These are phyloP conservation scores for Orthonychiurus folsomi DNA, from an alignment of 2,888 invertebrate genomes.

Conservation along the genomic window DNA sequence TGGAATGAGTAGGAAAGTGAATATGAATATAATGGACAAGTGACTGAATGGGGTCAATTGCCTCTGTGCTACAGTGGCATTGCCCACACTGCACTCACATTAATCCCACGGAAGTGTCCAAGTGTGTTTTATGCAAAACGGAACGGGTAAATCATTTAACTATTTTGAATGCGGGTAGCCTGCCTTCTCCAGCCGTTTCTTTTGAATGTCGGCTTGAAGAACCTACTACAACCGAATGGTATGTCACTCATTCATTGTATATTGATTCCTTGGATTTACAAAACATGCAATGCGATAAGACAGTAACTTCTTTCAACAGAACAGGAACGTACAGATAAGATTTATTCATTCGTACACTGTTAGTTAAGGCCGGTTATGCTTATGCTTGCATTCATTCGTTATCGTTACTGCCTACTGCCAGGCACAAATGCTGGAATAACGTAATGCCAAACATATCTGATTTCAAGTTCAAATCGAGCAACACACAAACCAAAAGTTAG, in stretches of 20 bases:
- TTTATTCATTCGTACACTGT: too few species aligned
- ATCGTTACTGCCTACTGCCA: too few species aligned
- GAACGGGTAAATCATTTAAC: too few species aligned
- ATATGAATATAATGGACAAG: conserved; percentile 8
- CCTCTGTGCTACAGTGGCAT: conserved; percentile 88
- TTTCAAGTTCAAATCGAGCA: too few species aligned
- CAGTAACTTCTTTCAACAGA: too few species aligned
- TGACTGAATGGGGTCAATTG: conserved; percentile 74
- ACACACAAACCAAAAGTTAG: too few species aligned
- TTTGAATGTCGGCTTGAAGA: conserved; percentile 39
- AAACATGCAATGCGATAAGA: too few species aligned
- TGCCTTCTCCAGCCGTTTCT: conserved; percentile 25
- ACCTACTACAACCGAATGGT: conserved; percentile 39
- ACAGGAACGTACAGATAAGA: too few species aligned
- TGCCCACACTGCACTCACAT: conserved; percentile 79
- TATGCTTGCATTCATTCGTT: too few species aligned
- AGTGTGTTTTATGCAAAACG: conserved; percentile 70
- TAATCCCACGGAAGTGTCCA: conserved; percentile 74
- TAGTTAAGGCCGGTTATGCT: too few species aligned
- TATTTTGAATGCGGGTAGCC: conserved; percentile 8
- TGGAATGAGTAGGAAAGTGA: not conserved
- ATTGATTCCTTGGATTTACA: not conserved
- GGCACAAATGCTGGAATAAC: too few species aligned
- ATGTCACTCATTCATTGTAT: conserved; percentile 12
- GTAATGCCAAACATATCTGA: too few species aligned